phyloP scores from a whole-genome alignment of 2,797 vertebrate genomes.

The Pantherophis alleghaniensis region DNA sequence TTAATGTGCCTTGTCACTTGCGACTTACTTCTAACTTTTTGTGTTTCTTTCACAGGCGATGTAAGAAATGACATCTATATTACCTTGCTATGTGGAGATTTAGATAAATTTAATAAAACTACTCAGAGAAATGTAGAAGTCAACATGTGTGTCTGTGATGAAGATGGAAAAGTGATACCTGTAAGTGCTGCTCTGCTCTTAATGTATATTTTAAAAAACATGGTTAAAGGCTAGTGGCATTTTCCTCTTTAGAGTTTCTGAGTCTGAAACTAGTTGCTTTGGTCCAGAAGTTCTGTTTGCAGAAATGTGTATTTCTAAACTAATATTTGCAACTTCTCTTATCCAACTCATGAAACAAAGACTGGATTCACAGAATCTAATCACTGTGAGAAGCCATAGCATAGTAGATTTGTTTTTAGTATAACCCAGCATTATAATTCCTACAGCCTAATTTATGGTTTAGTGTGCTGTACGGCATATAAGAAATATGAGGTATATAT shows the following conservation, averaged over 20 bases:
- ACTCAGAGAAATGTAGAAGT: slow-evolving; percentile 96
- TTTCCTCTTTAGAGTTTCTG: background rate
- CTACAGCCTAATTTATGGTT: background rate
- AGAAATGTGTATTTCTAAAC: background rate
- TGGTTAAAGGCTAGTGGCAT: background rate
- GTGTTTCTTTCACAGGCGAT: slow-evolving; percentile 74
- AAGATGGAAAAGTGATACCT: slow-evolving; percentile 89
- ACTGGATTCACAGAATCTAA: background rate
- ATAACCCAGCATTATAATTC: background rate
- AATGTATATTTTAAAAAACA: background rate
- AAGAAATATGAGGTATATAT: background rate
- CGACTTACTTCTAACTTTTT: slow-evolving; percentile 18
- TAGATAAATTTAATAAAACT: slow-evolving; percentile 97
- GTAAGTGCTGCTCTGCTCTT: slow-evolving; percentile 70
- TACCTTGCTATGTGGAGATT: slow-evolving; percentile 88
- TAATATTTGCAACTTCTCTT: background rate
- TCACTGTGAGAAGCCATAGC: background rate
- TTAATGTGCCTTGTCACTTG: background rate
- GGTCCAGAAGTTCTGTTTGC: background rate
- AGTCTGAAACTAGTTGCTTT: background rate
- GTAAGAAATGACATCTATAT: slow-evolving; percentile 98
- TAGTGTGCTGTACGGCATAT: background rate
- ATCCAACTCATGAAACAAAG: background rate
- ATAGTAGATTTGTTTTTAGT: background rate
- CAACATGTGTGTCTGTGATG: slow-evolving; percentile 93